These are phyloP conservation scores for Holacanthus passer DNA, from an alignment of 2,113 vertebrate genomes.

Conservation along the genomic window DNA sequence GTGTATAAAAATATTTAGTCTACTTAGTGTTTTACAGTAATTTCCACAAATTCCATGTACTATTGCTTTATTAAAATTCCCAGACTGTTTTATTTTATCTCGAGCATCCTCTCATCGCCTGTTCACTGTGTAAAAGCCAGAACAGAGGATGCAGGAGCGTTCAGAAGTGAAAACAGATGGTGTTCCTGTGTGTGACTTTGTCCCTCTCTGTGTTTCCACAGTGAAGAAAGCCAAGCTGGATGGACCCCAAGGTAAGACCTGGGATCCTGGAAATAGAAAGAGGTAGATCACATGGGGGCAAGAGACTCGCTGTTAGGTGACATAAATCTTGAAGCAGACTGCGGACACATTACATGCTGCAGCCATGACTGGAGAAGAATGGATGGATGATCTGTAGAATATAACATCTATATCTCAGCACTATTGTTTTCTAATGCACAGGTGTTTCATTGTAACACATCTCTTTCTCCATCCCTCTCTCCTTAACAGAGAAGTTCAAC, in stretches of 20 bases:
- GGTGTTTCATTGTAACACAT: conserved; percentile 2
- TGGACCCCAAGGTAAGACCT: conserved; percentile 93
- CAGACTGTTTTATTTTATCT: conserved; percentile 11
- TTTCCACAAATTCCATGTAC: neutral
- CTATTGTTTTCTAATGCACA: neutral
- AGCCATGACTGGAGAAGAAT: conserved; percentile 21
- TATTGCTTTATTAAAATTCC: conserved; percentile 8
- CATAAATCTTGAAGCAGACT: conserved; percentile 42
- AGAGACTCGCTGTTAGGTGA: conserved; percentile 21
- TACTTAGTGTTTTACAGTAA: neutral
- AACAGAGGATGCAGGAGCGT: conserved; percentile 25
- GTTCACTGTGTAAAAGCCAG: conserved; percentile 30
- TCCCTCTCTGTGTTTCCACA: conserved; percentile 84
- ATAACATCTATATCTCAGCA: neutral
- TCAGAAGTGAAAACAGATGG: conserved; percentile 71
- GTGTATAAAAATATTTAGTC: neutral
- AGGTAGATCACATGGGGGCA: conserved; percentile 22
- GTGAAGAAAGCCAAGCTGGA: conserved; percentile 99
- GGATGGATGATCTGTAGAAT: conserved; percentile 1
- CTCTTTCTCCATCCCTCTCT: conserved; percentile 26
- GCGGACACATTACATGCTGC: conserved; percentile 31
- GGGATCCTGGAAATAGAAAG: conserved; percentile 48
- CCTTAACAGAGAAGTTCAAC: conserved; percentile 94
- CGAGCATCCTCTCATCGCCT: neutral
- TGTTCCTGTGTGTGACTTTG: conserved; percentile 74